Percentiles rank a stretch among this genome's conserved stretches.
Conservation (phyloP, 2,888 invertebrate species). For the Drosophila austrosaltans region DNA sequence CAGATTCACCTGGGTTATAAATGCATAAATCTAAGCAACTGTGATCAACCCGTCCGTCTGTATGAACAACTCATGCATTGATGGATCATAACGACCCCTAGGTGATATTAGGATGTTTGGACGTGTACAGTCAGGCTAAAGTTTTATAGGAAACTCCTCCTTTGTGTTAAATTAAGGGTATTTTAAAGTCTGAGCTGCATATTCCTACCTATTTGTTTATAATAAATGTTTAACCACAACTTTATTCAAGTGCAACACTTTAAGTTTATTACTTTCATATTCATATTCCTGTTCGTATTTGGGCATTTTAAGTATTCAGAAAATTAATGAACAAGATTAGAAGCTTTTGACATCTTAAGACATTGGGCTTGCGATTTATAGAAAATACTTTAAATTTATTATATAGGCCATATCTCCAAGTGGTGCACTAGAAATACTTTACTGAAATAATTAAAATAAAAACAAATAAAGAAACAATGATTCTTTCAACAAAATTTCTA, state of each 20-base stretch:
- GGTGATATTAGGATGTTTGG: too few relatives aligned
- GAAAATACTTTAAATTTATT: constrained; percentile 3
- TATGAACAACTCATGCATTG: too few relatives aligned
- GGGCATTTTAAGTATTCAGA: background rate
- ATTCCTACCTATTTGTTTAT: background rate
- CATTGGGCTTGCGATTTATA: background rate
- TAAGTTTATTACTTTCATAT: constrained; percentile 4
- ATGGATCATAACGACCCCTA: too few relatives aligned
- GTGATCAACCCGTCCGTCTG: too few relatives aligned
- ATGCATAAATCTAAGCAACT: too few relatives aligned
- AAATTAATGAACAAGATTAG: constrained; percentile 6
- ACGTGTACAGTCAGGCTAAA: too few relatives aligned
- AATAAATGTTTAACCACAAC: background rate
- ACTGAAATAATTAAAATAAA: constrained; percentile 1
- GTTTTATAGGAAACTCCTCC: too few relatives aligned
- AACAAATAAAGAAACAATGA: background rate
- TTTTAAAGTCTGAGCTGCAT: background rate
- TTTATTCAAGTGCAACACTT: constrained; percentile 15
- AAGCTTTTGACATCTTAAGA: constrained; percentile 5
- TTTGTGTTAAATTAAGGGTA: background rate
- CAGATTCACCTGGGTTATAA: too few relatives aligned
- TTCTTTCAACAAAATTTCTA: too few relatives aligned
- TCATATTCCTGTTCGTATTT: background rate
- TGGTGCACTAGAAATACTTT: background rate
- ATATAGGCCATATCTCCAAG: background rate